Conservation (phyloP, 2,797 vertebrate genomes). For the Mus spretus region DNA sequence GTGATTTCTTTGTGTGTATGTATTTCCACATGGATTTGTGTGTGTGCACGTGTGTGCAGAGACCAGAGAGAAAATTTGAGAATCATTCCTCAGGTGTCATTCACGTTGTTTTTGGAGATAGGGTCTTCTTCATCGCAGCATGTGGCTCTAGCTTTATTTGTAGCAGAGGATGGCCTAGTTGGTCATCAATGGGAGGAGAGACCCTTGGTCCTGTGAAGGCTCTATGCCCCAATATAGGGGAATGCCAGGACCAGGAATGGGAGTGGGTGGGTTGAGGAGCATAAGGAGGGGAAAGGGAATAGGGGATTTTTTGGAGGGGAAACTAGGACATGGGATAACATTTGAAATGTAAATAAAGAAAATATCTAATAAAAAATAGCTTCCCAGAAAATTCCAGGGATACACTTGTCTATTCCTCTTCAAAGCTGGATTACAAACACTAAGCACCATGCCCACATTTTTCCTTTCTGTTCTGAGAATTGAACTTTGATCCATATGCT, state of each 20-base stretch:
- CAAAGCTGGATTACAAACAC: neutral
- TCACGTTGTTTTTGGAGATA: neutral
- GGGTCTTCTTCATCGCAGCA: neutral
- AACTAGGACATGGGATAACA: too few species aligned
- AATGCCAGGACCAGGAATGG: too few species aligned
- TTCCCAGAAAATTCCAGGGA: neutral
- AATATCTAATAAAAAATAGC: neutral
- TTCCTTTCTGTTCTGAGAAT: neutral
- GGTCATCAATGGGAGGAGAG: too few species aligned
- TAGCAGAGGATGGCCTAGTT: too few species aligned
- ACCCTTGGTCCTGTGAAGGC: too few species aligned
- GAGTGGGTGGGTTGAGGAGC: too few species aligned
- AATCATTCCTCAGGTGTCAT: neutral
- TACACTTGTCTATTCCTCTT: neutral
- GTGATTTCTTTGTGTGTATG: neutral
- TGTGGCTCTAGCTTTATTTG: too few species aligned
- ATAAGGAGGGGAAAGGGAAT: too few species aligned
- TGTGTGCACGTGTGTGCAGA: neutral
- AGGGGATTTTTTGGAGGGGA: too few species aligned
- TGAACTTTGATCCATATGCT: neutral
- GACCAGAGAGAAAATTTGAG: neutral
- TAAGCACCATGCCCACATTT: neutral
- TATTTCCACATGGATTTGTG: neutral
- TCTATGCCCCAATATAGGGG: too few species aligned
- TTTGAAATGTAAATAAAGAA: too few species aligned